phyloP scores from a whole-genome alignment of 2,797 vertebrate genomes.

The Morus bassanus region DNA sequence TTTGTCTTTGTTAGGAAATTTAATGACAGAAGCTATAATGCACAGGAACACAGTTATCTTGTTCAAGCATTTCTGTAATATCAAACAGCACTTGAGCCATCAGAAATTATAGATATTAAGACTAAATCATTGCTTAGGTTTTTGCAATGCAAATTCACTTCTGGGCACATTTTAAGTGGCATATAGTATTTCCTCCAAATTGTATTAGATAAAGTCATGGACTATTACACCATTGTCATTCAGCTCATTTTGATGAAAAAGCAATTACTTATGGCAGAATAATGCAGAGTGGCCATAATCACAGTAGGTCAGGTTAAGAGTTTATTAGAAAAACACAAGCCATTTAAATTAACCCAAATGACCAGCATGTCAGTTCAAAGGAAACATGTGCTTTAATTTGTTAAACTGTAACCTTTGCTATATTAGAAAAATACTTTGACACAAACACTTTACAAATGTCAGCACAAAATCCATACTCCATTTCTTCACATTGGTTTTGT shows the following conservation, averaged over 20 bases:
- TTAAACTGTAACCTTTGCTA: slow-evolving; percentile 78
- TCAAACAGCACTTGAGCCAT: neutral
- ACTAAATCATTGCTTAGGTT: neutral
- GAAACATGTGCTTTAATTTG: slow-evolving; percentile 79
- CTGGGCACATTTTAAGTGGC: neutral
- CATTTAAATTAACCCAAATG: slow-evolving; percentile 74
- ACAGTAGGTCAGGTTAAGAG: slow-evolving; percentile 38
- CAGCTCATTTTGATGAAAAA: slow-evolving; percentile 41
- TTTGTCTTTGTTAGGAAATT: neutral
- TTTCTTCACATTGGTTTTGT: slow-evolving; percentile 81
- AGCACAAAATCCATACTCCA: slow-evolving; percentile 84
- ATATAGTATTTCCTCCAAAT: neutral
- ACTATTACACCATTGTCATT: slow-evolving; percentile 36
- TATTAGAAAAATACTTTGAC: slow-evolving; percentile 80
- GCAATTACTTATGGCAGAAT: slow-evolving; percentile 39
- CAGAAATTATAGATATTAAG: neutral
- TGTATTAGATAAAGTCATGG: slow-evolving; percentile 29
- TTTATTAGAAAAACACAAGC: slow-evolving; percentile 60
- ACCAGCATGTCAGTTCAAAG: slow-evolving; percentile 68
- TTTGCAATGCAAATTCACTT: neutral
- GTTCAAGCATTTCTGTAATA: neutral
- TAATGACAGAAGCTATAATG: neutral
- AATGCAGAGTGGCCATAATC: slow-evolving; percentile 29
- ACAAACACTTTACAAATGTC: slow-evolving; percentile 82
- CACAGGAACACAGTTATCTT: neutral